phyloP scores from a whole-genome alignment of 2,113 vertebrate genomes.

The Antechinus flavipes region DNA sequence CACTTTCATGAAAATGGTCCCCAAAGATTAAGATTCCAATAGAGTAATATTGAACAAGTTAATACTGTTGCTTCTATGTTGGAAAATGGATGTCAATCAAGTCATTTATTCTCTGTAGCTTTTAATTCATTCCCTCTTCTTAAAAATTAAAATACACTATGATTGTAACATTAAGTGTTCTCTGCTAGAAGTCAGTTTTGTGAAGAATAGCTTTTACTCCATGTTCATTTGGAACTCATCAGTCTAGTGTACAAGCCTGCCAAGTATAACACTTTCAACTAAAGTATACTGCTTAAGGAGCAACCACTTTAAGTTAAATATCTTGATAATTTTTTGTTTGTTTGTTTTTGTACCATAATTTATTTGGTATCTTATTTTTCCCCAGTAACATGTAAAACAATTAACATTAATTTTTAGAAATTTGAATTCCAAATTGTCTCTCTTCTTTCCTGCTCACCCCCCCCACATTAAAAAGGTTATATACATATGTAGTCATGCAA shows the following conservation, averaged over 20 bases:
- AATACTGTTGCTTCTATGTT: background rate
- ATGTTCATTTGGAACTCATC: constrained; percentile 37
- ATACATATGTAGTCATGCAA: too few species aligned
- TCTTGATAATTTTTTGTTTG: too few species aligned
- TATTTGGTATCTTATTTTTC: too few species aligned
- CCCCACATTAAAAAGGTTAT: too few species aligned
- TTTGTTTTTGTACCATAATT: too few species aligned
- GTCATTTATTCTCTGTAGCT: background rate
- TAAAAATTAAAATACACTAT: background rate
- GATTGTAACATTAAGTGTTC: background rate
- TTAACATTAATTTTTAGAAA: too few species aligned
- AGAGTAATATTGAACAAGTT: background rate
- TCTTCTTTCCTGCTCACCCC: too few species aligned
- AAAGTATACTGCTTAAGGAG: constrained; percentile 21
- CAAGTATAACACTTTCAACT: constrained; percentile 39
- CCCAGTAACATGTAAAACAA: too few species aligned
- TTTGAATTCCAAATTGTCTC: too few species aligned
- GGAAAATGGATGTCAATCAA: background rate
- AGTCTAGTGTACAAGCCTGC: constrained; percentile 18
- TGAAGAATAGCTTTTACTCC: background rate
- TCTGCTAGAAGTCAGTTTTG: constrained; percentile 6
- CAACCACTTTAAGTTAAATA: background rate
- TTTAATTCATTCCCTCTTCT: background rate
- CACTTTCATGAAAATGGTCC: background rate
- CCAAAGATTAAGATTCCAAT: background rate